Evolutionary conservation across 2,888 invertebrate genomes (phyloP).

Genomic region (Athetis lepigone): DNA sequence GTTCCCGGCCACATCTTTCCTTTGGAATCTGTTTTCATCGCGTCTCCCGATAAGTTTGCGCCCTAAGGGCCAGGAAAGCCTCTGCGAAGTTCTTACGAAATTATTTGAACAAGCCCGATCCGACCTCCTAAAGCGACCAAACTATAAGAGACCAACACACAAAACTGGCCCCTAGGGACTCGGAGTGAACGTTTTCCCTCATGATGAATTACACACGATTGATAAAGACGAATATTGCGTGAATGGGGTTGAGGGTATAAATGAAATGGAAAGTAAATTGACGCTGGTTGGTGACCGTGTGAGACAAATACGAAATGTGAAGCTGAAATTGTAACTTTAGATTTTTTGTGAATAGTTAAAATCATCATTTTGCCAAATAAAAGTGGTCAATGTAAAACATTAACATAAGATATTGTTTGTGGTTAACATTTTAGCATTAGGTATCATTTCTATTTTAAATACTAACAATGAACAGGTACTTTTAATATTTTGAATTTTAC

Average conservation of each 20-base stretch:
- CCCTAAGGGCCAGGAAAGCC: conserved; percentile 80
- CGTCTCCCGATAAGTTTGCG: conserved; percentile 81
- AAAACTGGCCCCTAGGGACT: conserved; percentile 72
- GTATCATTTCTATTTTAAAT: no score
- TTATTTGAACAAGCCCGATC: conserved; percentile 82
- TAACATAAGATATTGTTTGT: no score
- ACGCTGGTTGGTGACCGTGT: conserved; percentile 61
- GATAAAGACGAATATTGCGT: conserved; percentile 72
- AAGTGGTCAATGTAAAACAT: no score
- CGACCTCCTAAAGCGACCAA: conserved; percentile 64
- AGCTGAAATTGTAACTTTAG: conserved; percentile 39
- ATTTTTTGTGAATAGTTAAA: conserved; percentile 4
- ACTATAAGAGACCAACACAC: conserved; percentile 66
- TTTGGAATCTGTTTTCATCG: conserved; percentile 66
- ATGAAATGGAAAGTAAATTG: conserved; percentile 63
- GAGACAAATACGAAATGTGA: conserved; percentile 64
- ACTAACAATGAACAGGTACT: no score
- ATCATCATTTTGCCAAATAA: neutral
- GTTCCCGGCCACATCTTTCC: conserved; percentile 65
- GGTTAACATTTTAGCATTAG: no score
- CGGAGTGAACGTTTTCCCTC: conserved; percentile 61
- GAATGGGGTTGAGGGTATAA: conserved; percentile 58
- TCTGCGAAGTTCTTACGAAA: conserved; percentile 85
- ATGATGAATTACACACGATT: conserved; percentile 64
- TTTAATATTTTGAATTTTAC: no score